Base-by-base conservation (phyloP, 2,797 vertebrate species). In the Cirrhinus mrigala region DNA sequence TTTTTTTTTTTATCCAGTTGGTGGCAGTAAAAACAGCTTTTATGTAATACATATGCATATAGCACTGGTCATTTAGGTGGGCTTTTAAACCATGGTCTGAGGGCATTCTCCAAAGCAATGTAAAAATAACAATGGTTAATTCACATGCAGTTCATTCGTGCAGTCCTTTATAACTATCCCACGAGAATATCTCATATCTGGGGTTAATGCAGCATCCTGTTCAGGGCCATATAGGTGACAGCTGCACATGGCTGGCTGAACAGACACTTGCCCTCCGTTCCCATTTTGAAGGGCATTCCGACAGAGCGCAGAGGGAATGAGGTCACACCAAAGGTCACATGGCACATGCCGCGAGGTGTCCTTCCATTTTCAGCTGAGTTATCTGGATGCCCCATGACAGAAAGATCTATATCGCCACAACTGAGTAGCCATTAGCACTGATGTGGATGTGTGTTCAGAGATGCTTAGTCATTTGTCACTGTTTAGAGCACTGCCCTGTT, bases 361-460 rank as follows among this genome's bases (percentile, higher is more conserved):
- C 83, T 85, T 79, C 50, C 83, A 78, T 79, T 84, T 85, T 79
- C 83, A 79, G 68, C 83, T 20, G 64, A 79, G 75, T 48, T 85
- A 79, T 85, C 83, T 85, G 52, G 66, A 85, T 85, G 66, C 52
- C 40, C 27, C 76, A 60, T 85, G 83, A 85, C 83, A 85, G 83
- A 85, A 79, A 85, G 66, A 85, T 85, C 83, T 79, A 85, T 85
- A 85, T 71, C 66, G 62, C 64, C 40, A 60, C 83, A 85, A 62
- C 54, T 29, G 24, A 50, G 66, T 68, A 48, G 52, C 83, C 83
- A 85, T 85, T 85, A 85, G 83, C 68, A 66, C 44, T 85, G 24
- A 50, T 71, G 75, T 73, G 74, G 29, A 18, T 44, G 66, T 71
- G 83, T 85, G 66, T 68, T 79, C 20, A 79, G 66, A 79, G 76